Base-by-base conservation (phyloP, 2,888 invertebrate genomes). In the Cephus pygmeus region DNA sequence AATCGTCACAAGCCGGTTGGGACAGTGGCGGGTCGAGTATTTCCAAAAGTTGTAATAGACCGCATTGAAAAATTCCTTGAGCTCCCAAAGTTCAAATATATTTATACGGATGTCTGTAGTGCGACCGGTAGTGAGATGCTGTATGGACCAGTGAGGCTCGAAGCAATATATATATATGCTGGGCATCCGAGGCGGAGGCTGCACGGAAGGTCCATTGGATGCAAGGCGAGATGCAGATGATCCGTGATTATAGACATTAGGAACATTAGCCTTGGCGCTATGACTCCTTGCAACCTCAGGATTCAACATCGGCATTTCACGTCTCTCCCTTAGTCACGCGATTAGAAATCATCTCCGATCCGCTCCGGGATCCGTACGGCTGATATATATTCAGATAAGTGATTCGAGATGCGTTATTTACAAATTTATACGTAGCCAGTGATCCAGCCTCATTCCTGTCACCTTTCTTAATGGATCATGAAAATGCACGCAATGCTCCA, bases 211-310 rank as follows among this genome's bases (percentile, higher is more conserved):
- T 23, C 40, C 40, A 56, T 76, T 80, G 80, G 79, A 82, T 81
- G 82, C 83, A 83, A 81, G 77, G 69, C 79, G 81, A 81, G 86
- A 88, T 88, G 89, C 87, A 87, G 88, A 89, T 89, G 88, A 89
- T 87, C 84, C 87, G 82, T 88, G 88, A 91, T 90, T 89, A 90
- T 89, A 90, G 89, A 87, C 89, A 90, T 91, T 90, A 90, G 87
- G 85, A 86, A 87, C 89, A 90, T 90, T 90, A 90, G 87, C 87
- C 85, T 87, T 84, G 83, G 80, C 81, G 84, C 83, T 85, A 83
- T 73, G 73, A 71, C 30, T 31, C 73, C 73, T 80, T 74, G 79
- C 83, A 80, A 81, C 77, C 80, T 80, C 33, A 40, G 76, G 75
- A 69, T 74, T 73, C 69, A 76, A 68, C 12, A 30, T 36, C 30